Base-by-base conservation (phyloP, 2,113 vertebrate species). In the Etheostoma cragini region DNA sequence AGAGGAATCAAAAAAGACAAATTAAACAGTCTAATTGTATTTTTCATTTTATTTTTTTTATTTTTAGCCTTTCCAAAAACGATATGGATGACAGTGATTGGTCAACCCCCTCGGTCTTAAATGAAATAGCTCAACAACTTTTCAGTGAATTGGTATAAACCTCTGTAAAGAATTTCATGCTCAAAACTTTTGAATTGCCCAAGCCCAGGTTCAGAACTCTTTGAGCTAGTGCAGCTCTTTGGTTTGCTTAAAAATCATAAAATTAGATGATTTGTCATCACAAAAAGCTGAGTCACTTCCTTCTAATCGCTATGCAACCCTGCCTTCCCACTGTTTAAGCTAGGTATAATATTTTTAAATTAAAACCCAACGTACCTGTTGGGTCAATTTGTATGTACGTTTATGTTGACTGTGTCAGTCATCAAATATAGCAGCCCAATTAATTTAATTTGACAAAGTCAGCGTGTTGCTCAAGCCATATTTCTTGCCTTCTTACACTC, bases 401-500 rank as follows among this genome's bases (percentile, higher is more conserved):
- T 71, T 6, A 53, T 64, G 67, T 81, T 62, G 67, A 78, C 65
- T 8, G 6, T 74, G 81, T 84, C 61, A 69, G 26, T 86, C 72
- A 75, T 65, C 49, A 81, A 81, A 54, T 33, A 52, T 16, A 58
- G 49, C 71, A 56, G 35, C 77, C 62, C 60, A 74, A 76, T 86
- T 84, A 72, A 80, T 65, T 78, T 61, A 4, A 53, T 56, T 68
- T 80, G 24, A 72, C 63, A 46, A 49, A 21, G 7, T 8, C 47
- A 15, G 24, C 11, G 54, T 5, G 30, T 50, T 16, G 7, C 61
- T 62, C 14, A 1, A 11, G 53, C 30, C 61, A 79, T 8, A 54
- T 47, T 52, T 13, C 3, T 33, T 21, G 6, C 5, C 45, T 52
- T 68, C 35, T 69, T 21, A 7, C 11, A 6, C 21, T 86, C 52